Base-by-base conservation (phyloP, 2,113 vertebrate genomes). In the Penelope pileata region DNA sequence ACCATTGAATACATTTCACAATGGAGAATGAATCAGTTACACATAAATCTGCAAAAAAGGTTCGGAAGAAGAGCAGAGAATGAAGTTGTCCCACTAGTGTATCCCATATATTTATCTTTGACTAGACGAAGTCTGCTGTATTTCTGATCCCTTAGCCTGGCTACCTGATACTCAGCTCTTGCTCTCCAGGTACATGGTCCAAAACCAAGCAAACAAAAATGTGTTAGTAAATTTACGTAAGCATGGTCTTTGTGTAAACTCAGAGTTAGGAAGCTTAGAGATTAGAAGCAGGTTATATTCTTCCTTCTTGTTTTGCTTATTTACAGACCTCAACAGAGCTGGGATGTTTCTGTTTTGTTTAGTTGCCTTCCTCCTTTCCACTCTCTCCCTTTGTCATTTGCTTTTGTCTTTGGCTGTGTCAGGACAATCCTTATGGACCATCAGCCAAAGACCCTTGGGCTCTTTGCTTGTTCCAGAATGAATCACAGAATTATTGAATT, bases 231-330 rank as follows among this genome's bases (percentile, higher is more conserved):
- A 51, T 48, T 22, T 30, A 34, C 27, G 22, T 1, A 32, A 79
- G 27, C n/a, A 51, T 0, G 0, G 7, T 13, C 19, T 26, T 32
- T 19, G 5, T 5, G 10, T 53, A 69, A 64, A 26, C 16, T 42
- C 22, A 54, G 79, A 17, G 50, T 18, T 51, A 45, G 24, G 42
- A 21, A 83, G 12, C 11, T n/a, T 63, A 9, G 22, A 42, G 62
- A 75, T 53, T 74, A n/a, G 18, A 40, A 63, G 17, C 21, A 43
- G 32, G 17, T 38, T 66, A 48, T 60, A 70, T 67, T 80, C 59
- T 62, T 69, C 72, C 67, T 83, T 58, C 48, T 47, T 34, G 5
- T 63, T 78, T 76, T 83, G 36, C 12, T 8, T 45, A 23, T 36
- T 40, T 60, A 43, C 34, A 66, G 63, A 32, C 24, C 23, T 86